phyloP scores from a whole-genome alignment of 2,113 vertebrate species.

The Budorcas taxicolor region DNA sequence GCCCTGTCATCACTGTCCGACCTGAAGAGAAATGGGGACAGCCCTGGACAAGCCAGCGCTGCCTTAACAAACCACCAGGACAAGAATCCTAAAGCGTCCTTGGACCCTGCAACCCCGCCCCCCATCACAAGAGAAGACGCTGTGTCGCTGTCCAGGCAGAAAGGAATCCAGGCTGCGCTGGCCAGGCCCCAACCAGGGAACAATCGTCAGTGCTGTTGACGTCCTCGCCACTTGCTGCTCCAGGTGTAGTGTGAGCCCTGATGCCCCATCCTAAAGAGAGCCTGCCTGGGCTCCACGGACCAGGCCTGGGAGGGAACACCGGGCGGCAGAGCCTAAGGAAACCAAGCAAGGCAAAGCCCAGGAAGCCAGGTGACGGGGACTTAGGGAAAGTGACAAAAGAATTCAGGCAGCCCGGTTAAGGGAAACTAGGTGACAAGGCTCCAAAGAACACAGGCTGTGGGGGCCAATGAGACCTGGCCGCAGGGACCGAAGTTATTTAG shows the following conservation, averaged over 20 bases:
- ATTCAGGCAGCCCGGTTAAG: background rate
- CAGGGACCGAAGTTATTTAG: background rate
- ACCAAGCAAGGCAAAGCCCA: background rate
- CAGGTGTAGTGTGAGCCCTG: background rate
- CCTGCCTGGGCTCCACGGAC: background rate
- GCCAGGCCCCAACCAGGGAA: background rate
- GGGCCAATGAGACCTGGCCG: background rate
- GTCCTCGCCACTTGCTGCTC: background rate
- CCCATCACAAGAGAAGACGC: background rate
- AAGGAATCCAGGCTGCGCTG: constrained; percentile 11
- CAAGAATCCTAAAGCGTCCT: constrained; percentile 3
- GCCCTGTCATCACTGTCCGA: background rate
- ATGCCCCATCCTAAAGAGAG: background rate
- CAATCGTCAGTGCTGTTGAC: background rate
- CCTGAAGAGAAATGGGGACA: background rate
- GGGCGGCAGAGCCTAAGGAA: background rate
- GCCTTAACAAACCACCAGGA: background rate
- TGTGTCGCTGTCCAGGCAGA: constrained; percentile 39
- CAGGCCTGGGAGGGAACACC: background rate
- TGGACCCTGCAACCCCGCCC: background rate
- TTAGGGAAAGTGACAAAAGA: background rate
- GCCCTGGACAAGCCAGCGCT: background rate
- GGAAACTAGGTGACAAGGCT: background rate
- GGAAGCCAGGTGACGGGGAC: background rate
- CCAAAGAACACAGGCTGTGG: background rate